A percentile compares a stretch with the other conserved stretches of the same genome.
phyloP scores from a whole-genome alignment of 2,888 invertebrate genomes.

The Parochlus steinenii region DNA sequence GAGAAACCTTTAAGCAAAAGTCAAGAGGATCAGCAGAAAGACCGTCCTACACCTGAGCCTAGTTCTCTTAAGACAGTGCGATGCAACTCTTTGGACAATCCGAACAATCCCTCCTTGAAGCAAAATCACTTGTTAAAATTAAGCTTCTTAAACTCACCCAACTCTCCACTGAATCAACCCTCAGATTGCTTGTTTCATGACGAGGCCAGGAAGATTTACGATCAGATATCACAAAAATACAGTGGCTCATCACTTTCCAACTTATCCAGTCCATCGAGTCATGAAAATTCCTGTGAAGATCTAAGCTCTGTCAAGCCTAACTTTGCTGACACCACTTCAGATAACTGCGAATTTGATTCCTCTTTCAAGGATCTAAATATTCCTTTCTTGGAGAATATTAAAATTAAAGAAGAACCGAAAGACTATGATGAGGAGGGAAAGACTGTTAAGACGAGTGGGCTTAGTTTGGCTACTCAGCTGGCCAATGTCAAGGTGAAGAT shows the following conservation, averaged over 20 bases:
- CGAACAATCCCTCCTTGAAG: too few species aligned
- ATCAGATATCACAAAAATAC: constrained; percentile 1
- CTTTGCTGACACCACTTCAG: constrained; percentile 2
- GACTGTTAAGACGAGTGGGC: not conserved
- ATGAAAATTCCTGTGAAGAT: constrained; percentile 6
- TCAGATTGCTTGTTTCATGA: not conserved
- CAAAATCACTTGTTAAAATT: constrained; percentile 3
- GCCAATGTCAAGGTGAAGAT: too few species aligned
- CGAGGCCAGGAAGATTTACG: constrained; percentile 5
- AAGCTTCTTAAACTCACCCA: constrained; percentile 7
- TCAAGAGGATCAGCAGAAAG: too few species aligned
- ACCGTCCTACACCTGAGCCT: too few species aligned
- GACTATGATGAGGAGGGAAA: not conserved
- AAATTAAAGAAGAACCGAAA: not conserved
- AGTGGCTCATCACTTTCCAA: too few species aligned
- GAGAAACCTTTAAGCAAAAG: too few species aligned
- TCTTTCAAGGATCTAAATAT: constrained; percentile 5
- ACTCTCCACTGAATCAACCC: constrained; percentile 3
- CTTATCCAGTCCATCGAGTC: too few species aligned
- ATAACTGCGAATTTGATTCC: not conserved
- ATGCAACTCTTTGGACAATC: too few species aligned
- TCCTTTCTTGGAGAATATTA: constrained; percentile 1
- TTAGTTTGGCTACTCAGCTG: not conserved
- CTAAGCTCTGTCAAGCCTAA: constrained; percentile 1
- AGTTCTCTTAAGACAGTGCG: too few species aligned